A percentile compares a stretch with the other conserved stretches of the same genome.
phyloP scores from a whole-genome alignment of 2,888 invertebrate genomes.

The Bellardia bayeri region DNA sequence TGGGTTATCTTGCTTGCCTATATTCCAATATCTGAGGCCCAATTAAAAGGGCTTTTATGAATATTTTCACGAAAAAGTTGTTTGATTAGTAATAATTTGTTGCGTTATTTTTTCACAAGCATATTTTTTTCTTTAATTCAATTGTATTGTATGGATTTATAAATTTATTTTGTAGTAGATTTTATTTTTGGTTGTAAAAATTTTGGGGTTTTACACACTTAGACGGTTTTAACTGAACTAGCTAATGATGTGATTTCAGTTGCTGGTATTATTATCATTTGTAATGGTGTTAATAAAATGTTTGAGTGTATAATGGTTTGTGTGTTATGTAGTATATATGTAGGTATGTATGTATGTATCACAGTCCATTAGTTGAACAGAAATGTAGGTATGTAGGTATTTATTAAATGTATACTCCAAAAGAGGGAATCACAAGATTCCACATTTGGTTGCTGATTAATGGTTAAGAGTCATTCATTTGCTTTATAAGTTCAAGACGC shows the following conservation, averaged over 20 bases:
- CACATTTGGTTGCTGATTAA: constrained; percentile 51
- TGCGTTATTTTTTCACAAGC: neutral
- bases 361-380: constrained; percentile 45
- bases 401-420: constrained; percentile 47
- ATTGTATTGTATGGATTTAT: neutral
- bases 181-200: constrained; percentile 17
- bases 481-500: constrained; percentile 55
- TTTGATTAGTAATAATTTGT: neutral
- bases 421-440: constrained; percentile 49
- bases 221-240: constrained; percentile 49
- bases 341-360: neutral
- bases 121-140: neutral
- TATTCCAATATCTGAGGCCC: constrained; percentile 8
- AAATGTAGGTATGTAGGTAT: constrained; percentile 17
- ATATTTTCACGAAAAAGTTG: neutral
- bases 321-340: neutral
- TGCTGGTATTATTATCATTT: constrained; percentile 30
- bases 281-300: constrained; percentile 1
- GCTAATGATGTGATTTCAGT: constrained; percentile 56
- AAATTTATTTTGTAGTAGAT: neutral
- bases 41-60: too few species aligned
- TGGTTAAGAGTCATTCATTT: constrained; percentile 33
- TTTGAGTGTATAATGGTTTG: neutral
- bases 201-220: constrained; percentile 37
- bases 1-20: constrained; percentile 11